These are phyloP conservation scores for Caranx melampygus DNA, from an alignment of 2,113 vertebrate genomes.

Conservation along the genomic window DNA sequence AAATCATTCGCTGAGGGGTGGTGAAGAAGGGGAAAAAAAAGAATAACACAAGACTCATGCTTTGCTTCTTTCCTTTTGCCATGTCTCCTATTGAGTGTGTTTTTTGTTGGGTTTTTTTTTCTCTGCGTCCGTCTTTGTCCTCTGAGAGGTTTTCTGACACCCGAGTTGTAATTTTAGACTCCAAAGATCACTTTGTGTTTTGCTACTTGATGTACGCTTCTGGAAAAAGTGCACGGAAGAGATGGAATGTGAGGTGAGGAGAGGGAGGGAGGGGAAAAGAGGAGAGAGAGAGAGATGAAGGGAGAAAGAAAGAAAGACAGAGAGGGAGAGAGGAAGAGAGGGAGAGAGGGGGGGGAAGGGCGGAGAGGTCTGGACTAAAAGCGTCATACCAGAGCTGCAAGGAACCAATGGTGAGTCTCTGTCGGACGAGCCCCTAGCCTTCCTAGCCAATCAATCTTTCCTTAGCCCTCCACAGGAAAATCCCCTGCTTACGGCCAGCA, in stretches of 20 bases:
- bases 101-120: constrained; percentile 20
- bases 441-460: constrained; percentile 68
- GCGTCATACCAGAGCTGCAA: constrained; percentile 76
- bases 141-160: constrained; percentile 66
- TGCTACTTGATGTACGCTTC: constrained; percentile 75
- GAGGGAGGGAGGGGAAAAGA: constrained; percentile 40
- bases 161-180: constrained; percentile 76
- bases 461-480: constrained; percentile 75
- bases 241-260: constrained; percentile 79
- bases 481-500: constrained; percentile 71
- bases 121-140: constrained; percentile 64
- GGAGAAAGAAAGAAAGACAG: constrained; percentile 36
- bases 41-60: constrained; percentile 25
- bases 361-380: constrained; percentile 64
- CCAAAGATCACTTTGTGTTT: constrained; percentile 81
- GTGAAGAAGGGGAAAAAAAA: background rate
- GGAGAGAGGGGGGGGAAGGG: background rate
- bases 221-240: constrained; percentile 71
- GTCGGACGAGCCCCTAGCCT: constrained; percentile 79
- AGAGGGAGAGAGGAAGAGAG: constrained; percentile 37
- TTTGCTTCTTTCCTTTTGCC: constrained; percentile 37
- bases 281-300: constrained; percentile 36
- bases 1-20: constrained; percentile 33
- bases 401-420: constrained; percentile 67
- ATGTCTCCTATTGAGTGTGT: constrained; percentile 43